Percentiles rank a stretch among this genome's conserved stretches.
These are phyloP conservation scores for Willowsia nigromaculata DNA, from an alignment of 2,888 invertebrate species.

Conservation along the genomic window DNA sequence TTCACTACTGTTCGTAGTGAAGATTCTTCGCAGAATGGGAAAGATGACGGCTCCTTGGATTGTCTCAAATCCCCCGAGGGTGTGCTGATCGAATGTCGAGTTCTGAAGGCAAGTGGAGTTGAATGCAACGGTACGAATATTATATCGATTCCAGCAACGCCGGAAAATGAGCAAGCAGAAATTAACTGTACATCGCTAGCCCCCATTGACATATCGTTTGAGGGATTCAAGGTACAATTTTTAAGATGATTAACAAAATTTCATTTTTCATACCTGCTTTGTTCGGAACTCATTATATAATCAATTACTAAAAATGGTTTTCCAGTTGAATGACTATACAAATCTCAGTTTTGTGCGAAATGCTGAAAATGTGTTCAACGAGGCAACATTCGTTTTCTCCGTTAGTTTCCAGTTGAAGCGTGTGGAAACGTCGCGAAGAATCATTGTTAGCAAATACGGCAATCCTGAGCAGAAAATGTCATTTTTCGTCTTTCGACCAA, in stretches of 20 bases:
- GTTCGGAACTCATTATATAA: no score
- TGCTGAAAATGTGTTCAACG: constrained; percentile 73
- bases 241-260: background rate
- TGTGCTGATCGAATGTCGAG: constrained; percentile 50
- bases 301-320: background rate
- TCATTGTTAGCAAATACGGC: constrained; percentile 3
- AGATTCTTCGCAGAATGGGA: background rate
- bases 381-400: constrained; percentile 71
- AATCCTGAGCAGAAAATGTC: constrained; percentile 7
- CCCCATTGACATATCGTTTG: constrained; percentile 62
- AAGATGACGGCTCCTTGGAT: background rate
- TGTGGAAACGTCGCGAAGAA: constrained; percentile 32
- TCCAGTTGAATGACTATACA: constrained; percentile 59
- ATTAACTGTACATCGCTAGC: constrained; percentile 68
- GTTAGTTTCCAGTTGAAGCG: constrained; percentile 32
- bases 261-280: no score
- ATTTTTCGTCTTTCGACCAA: constrained; percentile 60
- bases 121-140: constrained; percentile 39
- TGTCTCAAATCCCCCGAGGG: constrained; percentile 41
- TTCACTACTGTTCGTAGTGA: background rate
- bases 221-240: constrained; percentile 64
- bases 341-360: constrained; percentile 63
- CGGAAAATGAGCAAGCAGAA: constrained; percentile 35
- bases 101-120: background rate
- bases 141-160: constrained; percentile 51